Evolutionary conservation across 2,797 vertebrate species (phyloP).

Genomic region (Cynodonichthys magdalenae): DNA sequence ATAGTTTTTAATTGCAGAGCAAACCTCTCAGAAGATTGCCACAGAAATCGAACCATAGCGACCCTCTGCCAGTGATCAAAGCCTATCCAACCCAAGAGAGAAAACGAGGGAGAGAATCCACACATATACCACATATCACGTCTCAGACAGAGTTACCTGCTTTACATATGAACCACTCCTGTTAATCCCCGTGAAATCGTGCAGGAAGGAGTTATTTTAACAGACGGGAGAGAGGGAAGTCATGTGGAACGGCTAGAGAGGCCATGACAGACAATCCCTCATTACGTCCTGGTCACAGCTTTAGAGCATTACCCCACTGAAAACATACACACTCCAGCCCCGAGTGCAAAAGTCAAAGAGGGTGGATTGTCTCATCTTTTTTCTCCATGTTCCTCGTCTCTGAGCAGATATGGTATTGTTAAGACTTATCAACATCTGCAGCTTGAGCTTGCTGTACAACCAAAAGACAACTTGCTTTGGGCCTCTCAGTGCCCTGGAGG

Average conservation of each 20-base stretch:
- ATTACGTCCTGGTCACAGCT: slow-evolving; percentile 72
- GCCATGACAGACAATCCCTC: slow-evolving; percentile 71
- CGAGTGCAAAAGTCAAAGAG: slow-evolving; percentile 60
- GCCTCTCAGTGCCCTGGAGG: slow-evolving; percentile 14
- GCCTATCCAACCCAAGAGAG: slow-evolving; percentile 56
- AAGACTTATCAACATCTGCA: slow-evolving; percentile 39
- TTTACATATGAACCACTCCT: slow-evolving; percentile 78
- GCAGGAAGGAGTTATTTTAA: slow-evolving; percentile 66
- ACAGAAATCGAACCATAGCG: slow-evolving; percentile 71
- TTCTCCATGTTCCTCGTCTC: slow-evolving; percentile 48
- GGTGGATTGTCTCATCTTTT: slow-evolving; percentile 60
- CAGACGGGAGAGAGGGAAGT: slow-evolving; percentile 47
- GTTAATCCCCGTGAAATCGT: slow-evolving; percentile 77
- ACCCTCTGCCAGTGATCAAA: slow-evolving; percentile 81
- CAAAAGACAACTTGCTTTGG: slow-evolving; percentile 27
- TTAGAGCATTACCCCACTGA: slow-evolving; percentile 66
- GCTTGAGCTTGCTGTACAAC: slow-evolving; percentile 31
- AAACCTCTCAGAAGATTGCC: slow-evolving; percentile 61
- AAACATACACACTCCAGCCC: slow-evolving; percentile 58
- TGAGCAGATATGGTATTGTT: slow-evolving; percentile 35
- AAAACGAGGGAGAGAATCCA: slow-evolving; percentile 37
- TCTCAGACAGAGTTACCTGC: slow-evolving; percentile 58
- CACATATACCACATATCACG: slow-evolving; percentile 45
- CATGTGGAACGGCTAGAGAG: slow-evolving; percentile 68
- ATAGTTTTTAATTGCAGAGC: slow-evolving; percentile 69